A percentile compares a stretch with the other conserved stretches of the same genome.
Conservation (phyloP, 2,888 invertebrate species). For the Fragum fragum region DNA sequence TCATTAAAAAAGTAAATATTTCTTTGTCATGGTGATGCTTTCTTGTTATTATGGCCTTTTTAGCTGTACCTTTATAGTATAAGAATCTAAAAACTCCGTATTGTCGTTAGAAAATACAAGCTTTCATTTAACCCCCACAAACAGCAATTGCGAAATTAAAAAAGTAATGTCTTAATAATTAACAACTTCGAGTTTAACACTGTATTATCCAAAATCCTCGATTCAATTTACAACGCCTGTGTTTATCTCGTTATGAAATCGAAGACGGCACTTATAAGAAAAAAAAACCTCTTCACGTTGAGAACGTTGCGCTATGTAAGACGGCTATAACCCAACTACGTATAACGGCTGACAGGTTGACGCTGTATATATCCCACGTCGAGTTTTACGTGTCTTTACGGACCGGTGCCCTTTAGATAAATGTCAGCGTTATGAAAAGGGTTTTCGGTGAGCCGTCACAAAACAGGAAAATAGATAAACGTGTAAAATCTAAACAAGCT, state of each 20-base stretch:
- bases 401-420: conserved; percentile 21
- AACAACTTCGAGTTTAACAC: too few species aligned
- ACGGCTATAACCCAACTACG: background rate
- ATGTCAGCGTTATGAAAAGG: conserved; percentile 15
- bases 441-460: background rate
- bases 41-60: too few species aligned
- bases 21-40: background rate
- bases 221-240: background rate
- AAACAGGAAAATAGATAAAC: background rate
- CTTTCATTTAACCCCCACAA: too few species aligned
- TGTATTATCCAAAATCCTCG: background rate
- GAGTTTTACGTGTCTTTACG: conserved; percentile 16
- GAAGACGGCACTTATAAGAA: background rate
- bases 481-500: background rate
- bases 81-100: too few species aligned
- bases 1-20: background rate
- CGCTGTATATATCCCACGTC: conserved; percentile 22
- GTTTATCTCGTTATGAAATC: background rate
- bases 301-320: background rate
- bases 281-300: background rate
- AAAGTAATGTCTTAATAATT: too few species aligned
- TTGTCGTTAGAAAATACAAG: too few species aligned
- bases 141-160: too few species aligned
- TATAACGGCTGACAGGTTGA: conserved; percentile 18
- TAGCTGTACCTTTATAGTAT: too few species aligned